Evolutionary conservation across 35 echinoderm and acorn worm species (phyloP).

Genomic region (Ophiothrix spiculata): DNA sequence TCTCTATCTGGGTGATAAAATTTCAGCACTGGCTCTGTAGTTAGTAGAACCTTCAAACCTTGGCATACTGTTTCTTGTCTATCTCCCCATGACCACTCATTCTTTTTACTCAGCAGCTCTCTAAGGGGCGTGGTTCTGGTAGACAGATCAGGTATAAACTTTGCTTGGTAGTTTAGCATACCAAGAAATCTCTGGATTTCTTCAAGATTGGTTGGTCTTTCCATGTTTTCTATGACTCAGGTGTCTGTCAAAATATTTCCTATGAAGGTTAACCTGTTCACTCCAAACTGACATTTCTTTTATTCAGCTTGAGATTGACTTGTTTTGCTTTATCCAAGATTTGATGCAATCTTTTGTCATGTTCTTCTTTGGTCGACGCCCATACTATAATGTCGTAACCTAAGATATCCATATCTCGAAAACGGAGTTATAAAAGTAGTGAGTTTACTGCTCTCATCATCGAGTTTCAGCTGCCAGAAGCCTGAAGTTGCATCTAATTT

Average conservation of each 20-base stretch:
- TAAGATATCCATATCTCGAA: conserved; percentile 31
- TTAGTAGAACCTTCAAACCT: conserved; percentile 23
- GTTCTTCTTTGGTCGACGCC: conserved; percentile 40
- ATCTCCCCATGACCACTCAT: conserved; percentile 53
- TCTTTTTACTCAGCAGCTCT: conserved; percentile 48
- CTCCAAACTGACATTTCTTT: conserved; percentile 34
- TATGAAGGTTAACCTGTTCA: conserved; percentile 15
- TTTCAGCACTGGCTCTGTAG: conserved; percentile 16
- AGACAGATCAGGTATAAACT: conserved; percentile 63
- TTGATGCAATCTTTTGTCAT: conserved; percentile 41
- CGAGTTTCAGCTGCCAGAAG: conserved; percentile 53
- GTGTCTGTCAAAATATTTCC: conserved; percentile 15
- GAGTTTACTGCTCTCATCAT: not conserved
- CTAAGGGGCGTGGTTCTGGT: conserved; percentile 45
- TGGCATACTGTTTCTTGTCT: conserved; percentile 36
- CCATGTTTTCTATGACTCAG: conserved; percentile 30
- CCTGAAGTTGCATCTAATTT: too few relatives aligned
- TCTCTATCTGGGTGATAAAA: conserved; percentile 43
- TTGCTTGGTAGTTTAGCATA: conserved; percentile 57
- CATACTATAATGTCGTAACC: conserved; percentile 47
- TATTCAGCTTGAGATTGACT: conserved; percentile 40
- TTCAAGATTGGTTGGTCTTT: not conserved
- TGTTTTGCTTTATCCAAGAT: conserved; percentile 34
- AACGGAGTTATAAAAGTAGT: conserved; percentile 57
- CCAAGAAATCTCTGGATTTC: conserved; percentile 60